Percentiles rank a stretch among this genome's conserved stretches.
Conservation (phyloP, 2,888 invertebrate species). For the Epistrophe eligans region DNA sequence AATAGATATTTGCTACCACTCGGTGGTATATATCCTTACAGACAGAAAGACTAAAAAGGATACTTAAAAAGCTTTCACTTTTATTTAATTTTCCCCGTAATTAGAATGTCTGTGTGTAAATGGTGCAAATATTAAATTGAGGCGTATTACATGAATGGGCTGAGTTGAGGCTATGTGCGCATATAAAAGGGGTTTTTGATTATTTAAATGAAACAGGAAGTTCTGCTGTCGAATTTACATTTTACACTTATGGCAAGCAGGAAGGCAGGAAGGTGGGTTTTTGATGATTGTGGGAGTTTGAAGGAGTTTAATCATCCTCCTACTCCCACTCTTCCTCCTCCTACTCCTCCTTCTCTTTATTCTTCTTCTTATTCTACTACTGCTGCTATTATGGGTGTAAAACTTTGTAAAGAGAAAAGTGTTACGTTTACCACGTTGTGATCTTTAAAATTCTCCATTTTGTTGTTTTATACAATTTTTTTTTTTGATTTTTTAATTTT, state of each 20-base stretch:
- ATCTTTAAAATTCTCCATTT: slow-evolving; percentile 43
- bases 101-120: slow-evolving; percentile 74
- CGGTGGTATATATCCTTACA: slow-evolving; percentile 10
- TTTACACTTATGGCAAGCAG: slow-evolving; percentile 60
- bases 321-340: not conserved
- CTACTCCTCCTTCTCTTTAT: not conserved
- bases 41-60: slow-evolving; percentile 47
- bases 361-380: not conserved
- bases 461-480: slow-evolving; percentile 26
- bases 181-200: slow-evolving; percentile 55
- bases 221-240: slow-evolving; percentile 74
- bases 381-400: not conserved
- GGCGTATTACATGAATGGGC: slow-evolving; percentile 27
- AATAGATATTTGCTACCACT: not conserved
- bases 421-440: slow-evolving; percentile 21
- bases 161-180: slow-evolving; percentile 9
- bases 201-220: slow-evolving; percentile 74
- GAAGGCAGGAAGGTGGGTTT: not conserved
- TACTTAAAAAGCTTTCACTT: slow-evolving; percentile 74
- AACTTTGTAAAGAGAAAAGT: not conserved
- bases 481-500: not conserved
- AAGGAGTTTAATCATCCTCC: slow-evolving; percentile 30
- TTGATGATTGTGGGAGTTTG: not conserved
- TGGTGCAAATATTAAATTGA: slow-evolving; percentile 72
- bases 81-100: slow-evolving; percentile 74